Evolutionary conservation across 2,888 invertebrate species (phyloP), one percentile per base, ranked within the genome.

Genomic region (Dione vanillae): DNA sequence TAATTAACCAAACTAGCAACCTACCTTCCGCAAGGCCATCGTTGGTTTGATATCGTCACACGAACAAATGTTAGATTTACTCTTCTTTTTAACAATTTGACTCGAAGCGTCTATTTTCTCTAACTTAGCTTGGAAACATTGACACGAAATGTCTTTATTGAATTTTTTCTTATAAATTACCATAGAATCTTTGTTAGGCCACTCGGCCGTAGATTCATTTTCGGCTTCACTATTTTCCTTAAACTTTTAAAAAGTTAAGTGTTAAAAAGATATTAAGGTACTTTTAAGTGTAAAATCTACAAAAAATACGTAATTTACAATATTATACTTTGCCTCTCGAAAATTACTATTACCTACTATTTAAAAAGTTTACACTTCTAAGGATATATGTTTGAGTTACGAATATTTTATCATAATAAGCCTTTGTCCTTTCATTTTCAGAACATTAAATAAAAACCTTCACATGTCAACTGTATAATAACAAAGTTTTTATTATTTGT

Each of bases 71-170:
- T 64, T 64, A 49, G 49, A 49, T 19, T 1, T 35, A 49, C 64
- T 64, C 37, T 12, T 62, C 47, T 59, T 68, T 35, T 64, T 47
- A 11, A 52, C 59, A 20, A 67, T 35, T 20, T 69, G 69, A 14
- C 41, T 70, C 19, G 54, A 43, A 43, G 41, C 54, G 14, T 71
- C 66, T 0, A 51, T 20, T 47, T 61, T 70, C 41, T 35, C 41
- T 11, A 47, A 12, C 7, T 3, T 61, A 3, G 16, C 20, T 20
- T 76, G 67, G 3, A 77, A 71, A 71, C 77, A 82, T 70, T 83
- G 82, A 65, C 81, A 80, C 9, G 65, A 68, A 16, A 72, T 64
- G 61, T 79, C 56, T 54, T 54, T 66, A 9, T 7, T 64, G 14
- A 37, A 45, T 7, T 16, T 51, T 54, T 45, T 16, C 12, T 45